A percentile compares a stretch with the other conserved stretches of the same genome.
These are phyloP conservation scores for Musca vetustissima DNA, from an alignment of 1,140 invertebrate species.

Conservation along the genomic window DNA sequence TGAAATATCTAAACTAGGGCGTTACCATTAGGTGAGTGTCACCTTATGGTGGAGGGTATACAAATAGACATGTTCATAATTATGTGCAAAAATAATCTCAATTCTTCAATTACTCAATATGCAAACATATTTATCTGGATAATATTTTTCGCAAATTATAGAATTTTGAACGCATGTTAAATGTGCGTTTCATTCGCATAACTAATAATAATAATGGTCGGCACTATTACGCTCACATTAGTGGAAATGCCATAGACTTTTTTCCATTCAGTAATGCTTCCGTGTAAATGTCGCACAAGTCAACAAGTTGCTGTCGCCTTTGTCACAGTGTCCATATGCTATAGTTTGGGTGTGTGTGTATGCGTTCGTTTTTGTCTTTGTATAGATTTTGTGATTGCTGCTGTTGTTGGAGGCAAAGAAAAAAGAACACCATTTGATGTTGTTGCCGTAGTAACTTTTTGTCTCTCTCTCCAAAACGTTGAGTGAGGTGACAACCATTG, in stretches of 20 bases:
- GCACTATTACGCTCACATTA: neutral
- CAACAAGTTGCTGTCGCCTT: conserved; percentile 24
- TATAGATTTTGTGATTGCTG: conserved; percentile 27
- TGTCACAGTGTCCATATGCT: conserved; percentile 23
- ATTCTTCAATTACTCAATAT: too few species aligned
- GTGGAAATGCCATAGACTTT: conserved; percentile 16
- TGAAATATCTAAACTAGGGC: too few species aligned
- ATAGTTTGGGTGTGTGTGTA: neutral
- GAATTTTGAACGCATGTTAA: too few species aligned
- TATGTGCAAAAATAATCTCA: too few species aligned
- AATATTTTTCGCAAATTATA: too few species aligned
- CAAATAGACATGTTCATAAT: too few species aligned
- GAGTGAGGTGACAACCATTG: neutral
- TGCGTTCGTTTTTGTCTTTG: neutral
- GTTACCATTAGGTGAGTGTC: too few species aligned
- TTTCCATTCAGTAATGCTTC: conserved; percentile 16
- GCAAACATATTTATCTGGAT: too few species aligned
- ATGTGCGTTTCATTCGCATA: too few species aligned
- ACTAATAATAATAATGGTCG: too few species aligned
- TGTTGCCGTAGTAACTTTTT: neutral
- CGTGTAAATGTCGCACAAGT: conserved; percentile 24
- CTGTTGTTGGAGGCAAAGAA: conserved; percentile 22
- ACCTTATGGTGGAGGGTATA: too few species aligned
- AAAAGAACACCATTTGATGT: conserved; percentile 8
- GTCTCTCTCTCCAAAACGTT: too few species aligned